Evolutionary conservation across 2,888 invertebrate species (phyloP).

Genomic region (Hanleya hanleyi): DNA sequence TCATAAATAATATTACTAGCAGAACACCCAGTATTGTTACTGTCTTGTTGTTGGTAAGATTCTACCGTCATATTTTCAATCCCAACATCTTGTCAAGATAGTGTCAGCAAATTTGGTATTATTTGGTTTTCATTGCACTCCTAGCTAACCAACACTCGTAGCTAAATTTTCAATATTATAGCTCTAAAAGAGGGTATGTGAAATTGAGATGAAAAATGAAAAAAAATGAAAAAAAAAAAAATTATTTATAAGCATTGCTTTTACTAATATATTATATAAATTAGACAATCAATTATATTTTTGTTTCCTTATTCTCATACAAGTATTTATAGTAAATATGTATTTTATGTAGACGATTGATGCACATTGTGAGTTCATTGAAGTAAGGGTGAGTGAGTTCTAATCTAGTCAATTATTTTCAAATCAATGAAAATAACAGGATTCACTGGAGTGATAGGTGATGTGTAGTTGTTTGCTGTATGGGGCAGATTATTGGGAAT

Average conservation of each 20-base stretch:
- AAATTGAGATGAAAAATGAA: not conserved
- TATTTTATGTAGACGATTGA: not conserved
- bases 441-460: too few relatives aligned
- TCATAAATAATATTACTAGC: too few relatives aligned
- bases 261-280: constrained; percentile 3
- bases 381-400: not conserved
- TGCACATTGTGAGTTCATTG: not conserved
- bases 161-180: not conserved
- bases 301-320: constrained; percentile 5
- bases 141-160: not conserved
- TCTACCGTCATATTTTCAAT: too few relatives aligned
- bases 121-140: not conserved
- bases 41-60: too few relatives aligned
- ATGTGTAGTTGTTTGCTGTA: too few relatives aligned
- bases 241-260: constrained; percentile 5
- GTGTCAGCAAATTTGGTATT: too few relatives aligned
- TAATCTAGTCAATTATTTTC: not conserved
- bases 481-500: too few relatives aligned
- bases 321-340: constrained; percentile 4
- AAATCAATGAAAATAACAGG: not conserved
- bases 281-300: constrained; percentile 9
- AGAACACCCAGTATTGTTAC: too few relatives aligned
- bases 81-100: too few relatives aligned
- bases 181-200: not conserved
- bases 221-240: constrained; percentile 3